These are phyloP conservation scores for Tetragonisca angustula DNA, from an alignment of 2,888 invertebrate species.

Conservation along the genomic window DNA sequence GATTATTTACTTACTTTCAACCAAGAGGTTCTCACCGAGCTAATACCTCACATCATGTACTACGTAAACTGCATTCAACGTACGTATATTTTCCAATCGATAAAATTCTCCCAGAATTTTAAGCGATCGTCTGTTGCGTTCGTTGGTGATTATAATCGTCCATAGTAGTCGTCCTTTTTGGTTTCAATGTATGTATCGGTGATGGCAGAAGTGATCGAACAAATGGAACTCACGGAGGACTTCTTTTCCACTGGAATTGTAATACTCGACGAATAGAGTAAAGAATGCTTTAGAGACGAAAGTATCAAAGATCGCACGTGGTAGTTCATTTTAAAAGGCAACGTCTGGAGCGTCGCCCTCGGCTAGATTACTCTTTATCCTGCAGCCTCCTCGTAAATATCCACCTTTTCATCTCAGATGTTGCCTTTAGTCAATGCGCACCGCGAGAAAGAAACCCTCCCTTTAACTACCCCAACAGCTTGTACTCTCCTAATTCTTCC, in stretches of 20 bases:
- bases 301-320: constrained; percentile 35
- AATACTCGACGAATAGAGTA: background rate
- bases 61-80: constrained; percentile 13
- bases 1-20: constrained; percentile 57
- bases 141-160: background rate
- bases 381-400: constrained; percentile 51
- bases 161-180: background rate
- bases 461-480: constrained; percentile 24
- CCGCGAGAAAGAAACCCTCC: constrained; percentile 23
- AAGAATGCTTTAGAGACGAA: constrained; percentile 16
- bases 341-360: constrained; percentile 51
- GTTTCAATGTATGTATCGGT: background rate
- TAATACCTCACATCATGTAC: background rate
- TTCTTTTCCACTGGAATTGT: background rate
- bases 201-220: background rate
- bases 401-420: constrained; percentile 55
- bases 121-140: background rate
- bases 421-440: constrained; percentile 21
- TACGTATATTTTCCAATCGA: constrained; percentile 7
- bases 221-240: background rate
- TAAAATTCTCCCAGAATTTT: background rate
- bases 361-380: constrained; percentile 52
- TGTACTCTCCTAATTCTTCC: constrained; percentile 39
- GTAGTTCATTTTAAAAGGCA: constrained; percentile 48
- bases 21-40: constrained; percentile 28